A percentile compares a stretch with the other conserved stretches of the same genome.
phyloP scores from a whole-genome alignment of 2,888 invertebrate species.

The Rhogogaster chlorosoma region DNA sequence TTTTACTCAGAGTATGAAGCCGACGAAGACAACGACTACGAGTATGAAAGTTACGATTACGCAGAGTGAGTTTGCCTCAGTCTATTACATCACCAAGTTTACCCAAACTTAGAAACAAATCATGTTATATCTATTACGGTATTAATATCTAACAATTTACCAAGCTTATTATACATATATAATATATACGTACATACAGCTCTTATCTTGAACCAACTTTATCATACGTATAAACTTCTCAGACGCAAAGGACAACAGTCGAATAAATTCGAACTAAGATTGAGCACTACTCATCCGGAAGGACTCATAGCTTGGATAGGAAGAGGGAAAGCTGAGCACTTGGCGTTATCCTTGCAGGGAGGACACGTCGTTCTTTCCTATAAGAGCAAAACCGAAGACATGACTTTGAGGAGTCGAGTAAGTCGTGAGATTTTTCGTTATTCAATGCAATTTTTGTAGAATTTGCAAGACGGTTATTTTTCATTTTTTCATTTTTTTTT shows the following conservation, averaged over 20 bases:
- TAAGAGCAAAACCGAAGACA: constrained; percentile 71
- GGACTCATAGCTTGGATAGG: constrained; percentile 76
- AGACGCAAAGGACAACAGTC: constrained; percentile 75
- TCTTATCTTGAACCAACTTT: neutral
- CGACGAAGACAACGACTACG: constrained; percentile 74
- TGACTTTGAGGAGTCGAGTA: constrained; percentile 73
- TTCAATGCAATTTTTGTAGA: neutral
- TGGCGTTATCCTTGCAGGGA: constrained; percentile 71
- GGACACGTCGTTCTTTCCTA: constrained; percentile 74
- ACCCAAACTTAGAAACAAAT: constrained; percentile 8
- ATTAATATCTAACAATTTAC: neutral
- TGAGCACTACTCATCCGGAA: constrained; percentile 73
- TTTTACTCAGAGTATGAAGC: constrained; percentile 74
- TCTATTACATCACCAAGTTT: neutral
- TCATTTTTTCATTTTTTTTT: neutral
- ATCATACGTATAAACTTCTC: constrained; percentile 53
- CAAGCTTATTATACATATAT: neutral
- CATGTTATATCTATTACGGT: neutral
- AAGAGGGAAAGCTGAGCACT: constrained; percentile 73
- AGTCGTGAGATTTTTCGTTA: constrained; percentile 48
- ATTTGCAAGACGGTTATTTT: neutral
- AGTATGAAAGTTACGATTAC: constrained; percentile 75
- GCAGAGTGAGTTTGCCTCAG: constrained; percentile 72
- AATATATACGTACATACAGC: no score
- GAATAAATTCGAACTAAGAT: constrained; percentile 74